Conservation (phyloP, 2,797 vertebrate genomes). For the Melanotaenia boesemani region DNA sequence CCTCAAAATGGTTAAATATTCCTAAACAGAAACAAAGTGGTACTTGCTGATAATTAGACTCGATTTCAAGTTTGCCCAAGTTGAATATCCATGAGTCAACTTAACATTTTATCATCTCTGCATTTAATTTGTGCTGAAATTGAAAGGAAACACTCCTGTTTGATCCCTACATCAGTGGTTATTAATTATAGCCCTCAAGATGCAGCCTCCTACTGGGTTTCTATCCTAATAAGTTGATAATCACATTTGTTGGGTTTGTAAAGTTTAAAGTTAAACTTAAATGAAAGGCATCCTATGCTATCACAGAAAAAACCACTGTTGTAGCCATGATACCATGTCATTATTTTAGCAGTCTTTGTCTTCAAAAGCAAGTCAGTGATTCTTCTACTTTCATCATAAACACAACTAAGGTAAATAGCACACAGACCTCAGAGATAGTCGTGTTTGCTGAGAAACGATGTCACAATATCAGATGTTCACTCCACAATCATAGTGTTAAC, state of each 20-base stretch:
- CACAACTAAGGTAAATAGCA: neutral
- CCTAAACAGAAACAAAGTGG: too few relatives aligned
- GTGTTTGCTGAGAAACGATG: too few relatives aligned
- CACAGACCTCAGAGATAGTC: too few relatives aligned
- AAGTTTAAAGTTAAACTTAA: slow-evolving; percentile 18
- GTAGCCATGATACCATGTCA: neutral
- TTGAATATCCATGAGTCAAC: neutral
- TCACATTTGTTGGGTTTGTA: slow-evolving; percentile 31
- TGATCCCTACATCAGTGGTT: slow-evolving; percentile 17
- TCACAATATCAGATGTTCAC: too few relatives aligned
- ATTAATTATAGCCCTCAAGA: slow-evolving; percentile 11
- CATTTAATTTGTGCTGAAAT: neutral
- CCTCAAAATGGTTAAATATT: too few relatives aligned
- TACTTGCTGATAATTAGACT: too few relatives aligned
- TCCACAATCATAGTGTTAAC: too few relatives aligned
- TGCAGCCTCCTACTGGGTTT: slow-evolving; percentile 31
- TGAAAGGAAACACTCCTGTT: slow-evolving; percentile 5
- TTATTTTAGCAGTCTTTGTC: slow-evolving; percentile 1
- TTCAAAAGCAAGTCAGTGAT: too few relatives aligned
- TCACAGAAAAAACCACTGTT: neutral
- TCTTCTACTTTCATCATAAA: neutral
- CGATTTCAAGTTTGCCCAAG: neutral
- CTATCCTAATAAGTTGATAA: slow-evolving; percentile 20
- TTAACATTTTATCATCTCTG: neutral
- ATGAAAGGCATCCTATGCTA: slow-evolving; percentile 11